Conservation (phyloP, 2,113 vertebrate genomes). For the Orientallactaga bullata region DNA sequence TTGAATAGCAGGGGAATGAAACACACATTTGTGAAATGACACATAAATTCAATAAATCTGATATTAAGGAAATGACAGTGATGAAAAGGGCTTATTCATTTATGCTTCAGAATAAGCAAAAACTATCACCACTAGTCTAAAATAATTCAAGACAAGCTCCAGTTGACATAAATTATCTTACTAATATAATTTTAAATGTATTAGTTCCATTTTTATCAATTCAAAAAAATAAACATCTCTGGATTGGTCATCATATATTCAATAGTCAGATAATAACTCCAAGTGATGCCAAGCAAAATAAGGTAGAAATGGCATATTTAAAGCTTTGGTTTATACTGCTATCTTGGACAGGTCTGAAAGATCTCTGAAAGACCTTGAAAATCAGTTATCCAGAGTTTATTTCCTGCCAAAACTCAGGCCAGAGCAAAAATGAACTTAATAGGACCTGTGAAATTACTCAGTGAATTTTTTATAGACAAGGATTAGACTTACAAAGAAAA, state of each 20-base stretch:
- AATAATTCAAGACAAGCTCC: constrained; percentile 41
- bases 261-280: constrained; percentile 21
- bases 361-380: neutral
- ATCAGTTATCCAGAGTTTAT: constrained; percentile 13
- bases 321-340: neutral
- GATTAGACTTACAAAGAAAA: neutral
- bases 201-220: constrained; percentile 8
- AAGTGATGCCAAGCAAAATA: neutral
- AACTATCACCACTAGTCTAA: neutral
- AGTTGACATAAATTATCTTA: constrained; percentile 34
- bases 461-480: constrained; percentile 31
- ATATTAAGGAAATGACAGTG: constrained; percentile 35
- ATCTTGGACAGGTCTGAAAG: neutral
- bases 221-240: neutral
- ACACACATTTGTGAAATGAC: constrained; percentile 37
- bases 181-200: neutral
- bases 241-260: neutral
- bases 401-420: neutral
- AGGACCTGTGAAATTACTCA: neutral
- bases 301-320: neutral
- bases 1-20: neutral
- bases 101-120: constrained; percentile 40
- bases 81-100: constrained; percentile 18
- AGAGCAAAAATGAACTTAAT: neutral
- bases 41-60: constrained; percentile 34